Base-by-base conservation (phyloP, 2,888 invertebrate genomes). In the Euphydryas editha region DNA sequence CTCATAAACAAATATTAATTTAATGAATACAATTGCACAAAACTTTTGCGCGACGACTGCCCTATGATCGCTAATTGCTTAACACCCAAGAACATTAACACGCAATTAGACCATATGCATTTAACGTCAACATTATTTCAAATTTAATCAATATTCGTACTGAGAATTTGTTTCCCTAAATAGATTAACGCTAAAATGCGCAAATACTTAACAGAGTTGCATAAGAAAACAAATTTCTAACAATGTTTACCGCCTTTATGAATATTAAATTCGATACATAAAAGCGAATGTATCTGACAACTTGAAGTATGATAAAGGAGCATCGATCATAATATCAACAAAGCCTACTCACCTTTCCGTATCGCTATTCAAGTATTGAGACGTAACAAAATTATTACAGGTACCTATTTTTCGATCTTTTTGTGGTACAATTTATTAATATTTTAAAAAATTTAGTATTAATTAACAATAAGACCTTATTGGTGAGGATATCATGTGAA, bases 261-360 rank as follows among this genome's bases (percentile, higher is more conserved):
- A 47, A 47, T 11, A 47, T 20, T 10, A 13, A 21, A 13, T 13
- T 20, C 21, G 13, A 20, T 13, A 47, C 5, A 20, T 10, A 13
- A 46, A 47, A 18, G 20, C 8, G 11, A 18, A 20, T 47, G 20
- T 20, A 47, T 10, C 47, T 13, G 13, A 13, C 10, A 21, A 17
- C 8, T 17, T 47, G 13, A 20, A 20, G 18, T 18, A 20, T 47
- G 20, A 47, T 58, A 58, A 51, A 58, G 24, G 49, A n/a, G 20
- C 58, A 63, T 63, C 63, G 58, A 63, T 63, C 63, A 63, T 58
- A 58, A 46, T 51, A 47, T 13, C 47, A 47, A 47, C 21, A 47
- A 47, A 21, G 21, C 11, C 13, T 21, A 18, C 42, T 17, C 58
- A 18, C 46, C 57, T 37, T 30, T 39, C 24, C 24, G 21, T 58